Evolutionary conservation across 2,888 invertebrate genomes (phyloP).

Genomic region (Athetis lepigone): DNA sequence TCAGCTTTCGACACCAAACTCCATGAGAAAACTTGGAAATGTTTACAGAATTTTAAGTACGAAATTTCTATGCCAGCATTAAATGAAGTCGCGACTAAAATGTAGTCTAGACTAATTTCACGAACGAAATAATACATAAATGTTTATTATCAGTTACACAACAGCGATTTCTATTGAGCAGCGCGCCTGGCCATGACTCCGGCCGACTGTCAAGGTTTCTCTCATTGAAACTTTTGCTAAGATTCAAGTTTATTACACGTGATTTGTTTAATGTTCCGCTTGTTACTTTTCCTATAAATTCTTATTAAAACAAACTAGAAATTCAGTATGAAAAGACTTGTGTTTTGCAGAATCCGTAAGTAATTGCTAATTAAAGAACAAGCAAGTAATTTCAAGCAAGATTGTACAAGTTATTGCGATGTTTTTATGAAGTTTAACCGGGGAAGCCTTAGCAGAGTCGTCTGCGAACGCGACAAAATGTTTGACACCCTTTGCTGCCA

Average conservation of each 20-base stretch:
- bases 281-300: conserved; percentile 30
- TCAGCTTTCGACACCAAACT: neutral
- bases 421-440: conserved; percentile 1
- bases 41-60: conserved; percentile 6
- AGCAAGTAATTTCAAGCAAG: conserved; percentile 23
- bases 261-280: conserved; percentile 52
- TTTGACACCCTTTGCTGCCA: conserved; percentile 3
- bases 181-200: conserved; percentile 57
- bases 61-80: conserved; percentile 14
- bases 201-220: conserved; percentile 61
- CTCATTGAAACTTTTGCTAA: conserved; percentile 64
- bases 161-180: conserved; percentile 59
- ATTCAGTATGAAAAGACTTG: conserved; percentile 17
- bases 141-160: conserved; percentile 63
- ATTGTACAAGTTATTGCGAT: conserved; percentile 11
- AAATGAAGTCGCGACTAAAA: conserved; percentile 29
- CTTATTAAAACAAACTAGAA: conserved; percentile 1
- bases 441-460: conserved; percentile 8
- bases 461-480: conserved; percentile 1
- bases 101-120: conserved; percentile 50
- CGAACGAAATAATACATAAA: conserved; percentile 48
- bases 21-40: conserved; percentile 10
- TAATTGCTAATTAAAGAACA: conserved; percentile 17
- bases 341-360: conserved; percentile 15
- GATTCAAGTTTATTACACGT: conserved; percentile 57